Conservation (phyloP, 2,888 invertebrate species). For the Meiosimyza decipiens region DNA sequence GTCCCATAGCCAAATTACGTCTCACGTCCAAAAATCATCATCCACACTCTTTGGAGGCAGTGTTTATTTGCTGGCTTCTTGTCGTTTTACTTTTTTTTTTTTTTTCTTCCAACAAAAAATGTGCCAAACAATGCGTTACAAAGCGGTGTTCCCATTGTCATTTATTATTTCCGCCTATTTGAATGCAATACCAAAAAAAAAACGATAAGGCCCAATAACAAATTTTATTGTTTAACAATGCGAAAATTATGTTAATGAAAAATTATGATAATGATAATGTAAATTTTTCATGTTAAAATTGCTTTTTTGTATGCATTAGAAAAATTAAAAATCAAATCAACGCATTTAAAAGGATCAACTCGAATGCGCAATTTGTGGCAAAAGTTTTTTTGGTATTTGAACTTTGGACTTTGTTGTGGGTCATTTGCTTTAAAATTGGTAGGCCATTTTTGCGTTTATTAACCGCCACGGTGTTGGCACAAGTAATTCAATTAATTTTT, state of each 20-base stretch:
- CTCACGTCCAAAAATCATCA: background rate
- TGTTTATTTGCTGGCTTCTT: slow-evolving; percentile 10
- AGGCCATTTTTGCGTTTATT: too few relatives aligned
- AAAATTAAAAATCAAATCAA: too few relatives aligned
- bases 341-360: too few relatives aligned
- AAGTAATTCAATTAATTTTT: too few relatives aligned
- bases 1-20: too few relatives aligned
- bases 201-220: background rate
- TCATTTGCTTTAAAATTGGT: too few relatives aligned
- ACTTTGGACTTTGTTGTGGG: too few relatives aligned
- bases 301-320: too few relatives aligned
- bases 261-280: background rate
- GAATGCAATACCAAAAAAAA: background rate
- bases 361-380: too few relatives aligned
- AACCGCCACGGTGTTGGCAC: too few relatives aligned
- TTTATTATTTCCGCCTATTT: slow-evolving; percentile 18
- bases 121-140: slow-evolving; percentile 17
- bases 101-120: background rate
- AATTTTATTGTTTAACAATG: slow-evolving; percentile 11
- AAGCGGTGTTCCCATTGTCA: background rate
- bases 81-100: background rate
- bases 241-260: slow-evolving; percentile 6
- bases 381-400: too few relatives aligned
- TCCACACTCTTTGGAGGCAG: background rate
- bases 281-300: too few relatives aligned